Base-by-base conservation (phyloP, 2,113 vertebrate species). In the Mugil cephalus region DNA sequence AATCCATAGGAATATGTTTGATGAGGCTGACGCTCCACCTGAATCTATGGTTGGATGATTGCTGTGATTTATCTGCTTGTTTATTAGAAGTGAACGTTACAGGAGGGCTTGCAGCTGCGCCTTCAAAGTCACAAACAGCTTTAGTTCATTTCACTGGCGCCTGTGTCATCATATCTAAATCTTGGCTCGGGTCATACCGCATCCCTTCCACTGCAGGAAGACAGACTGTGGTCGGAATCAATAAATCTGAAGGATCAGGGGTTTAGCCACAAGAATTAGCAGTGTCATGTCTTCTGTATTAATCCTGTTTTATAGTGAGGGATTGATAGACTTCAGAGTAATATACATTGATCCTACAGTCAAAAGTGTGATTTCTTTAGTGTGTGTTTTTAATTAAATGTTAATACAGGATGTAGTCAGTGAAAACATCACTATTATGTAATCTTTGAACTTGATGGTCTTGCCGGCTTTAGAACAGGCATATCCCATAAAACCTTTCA, bases 61-160 rank as follows among this genome's bases (percentile, higher is more conserved):
- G 34, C 45, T 52, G 51, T 64, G 46, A 62, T 39, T 69, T 69
- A 63, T 74, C 19, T 74, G 9, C 45, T 52, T 61, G 59, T 52
- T 48, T 70, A 77, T 64, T 45, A 21, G 34, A 81, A 12, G 14
- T 56, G 8, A 11, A 30, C 4, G 34, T 38, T 36, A 17, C 24
- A 48, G 39, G 1, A 30, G 4, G 10, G 7, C 38, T 34, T 18
- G 40, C 40, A 77, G 46, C 14, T 36, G 47, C 4, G 10, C 21
- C 21, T 63, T 72, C 62, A 72, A 56, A 71, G 43, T 79, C 56
- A 62, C 63, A 70, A 79, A 58, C 59, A 58, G 21, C 35, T 83
- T 73, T 34, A 63, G 18, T 14, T 70, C 5, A 58, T 62, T 74
- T 77, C 21, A 50, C 35, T 74, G 80, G 68, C 24, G 19, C 75